Percentiles rank a stretch among this genome's conserved stretches.
Conservation (phyloP, 1,140 invertebrate genomes). For the Saccostrea echinata region DNA sequence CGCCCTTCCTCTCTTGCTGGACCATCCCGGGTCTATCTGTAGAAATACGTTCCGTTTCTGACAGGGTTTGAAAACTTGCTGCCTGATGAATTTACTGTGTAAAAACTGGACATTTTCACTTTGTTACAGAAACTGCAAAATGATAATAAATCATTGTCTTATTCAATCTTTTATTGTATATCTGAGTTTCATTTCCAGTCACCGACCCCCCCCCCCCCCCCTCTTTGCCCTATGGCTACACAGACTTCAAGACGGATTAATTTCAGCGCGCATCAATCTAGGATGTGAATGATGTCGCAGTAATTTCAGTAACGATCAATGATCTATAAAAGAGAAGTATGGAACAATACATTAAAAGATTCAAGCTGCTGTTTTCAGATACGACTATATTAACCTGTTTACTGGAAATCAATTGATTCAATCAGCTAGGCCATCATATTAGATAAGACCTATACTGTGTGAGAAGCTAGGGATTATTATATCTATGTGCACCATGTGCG, state of each 20-base stretch:
- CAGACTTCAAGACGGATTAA: too few species aligned
- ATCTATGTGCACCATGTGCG: too few species aligned
- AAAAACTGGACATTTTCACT: not conserved
- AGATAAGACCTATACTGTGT: too few species aligned
- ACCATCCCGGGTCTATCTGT: not conserved
- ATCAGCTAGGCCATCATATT: not conserved
- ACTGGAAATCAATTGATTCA: not conserved
- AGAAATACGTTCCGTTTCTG: not conserved
- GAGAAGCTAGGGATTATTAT: too few species aligned
- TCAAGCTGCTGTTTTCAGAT: not conserved
- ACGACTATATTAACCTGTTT: not conserved
- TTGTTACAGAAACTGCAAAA: conserved; percentile 6
- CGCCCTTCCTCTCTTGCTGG: too few species aligned
- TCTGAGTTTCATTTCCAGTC: not conserved
- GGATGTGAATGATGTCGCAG: too few species aligned
- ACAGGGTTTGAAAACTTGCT: not conserved
- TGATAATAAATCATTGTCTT: conserved; percentile 29
- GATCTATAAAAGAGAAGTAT: not conserved
- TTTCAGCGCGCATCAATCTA: too few species aligned
- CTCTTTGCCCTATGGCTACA: too few species aligned
- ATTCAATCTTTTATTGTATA: not conserved
- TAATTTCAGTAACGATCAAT: not conserved
- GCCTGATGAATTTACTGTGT: not conserved
- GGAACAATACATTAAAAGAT: not conserved
- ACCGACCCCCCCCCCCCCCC: too few species aligned